phyloP scores from a whole-genome alignment of 2,888 invertebrate genomes.

The Hydrotaea diabolus region DNA sequence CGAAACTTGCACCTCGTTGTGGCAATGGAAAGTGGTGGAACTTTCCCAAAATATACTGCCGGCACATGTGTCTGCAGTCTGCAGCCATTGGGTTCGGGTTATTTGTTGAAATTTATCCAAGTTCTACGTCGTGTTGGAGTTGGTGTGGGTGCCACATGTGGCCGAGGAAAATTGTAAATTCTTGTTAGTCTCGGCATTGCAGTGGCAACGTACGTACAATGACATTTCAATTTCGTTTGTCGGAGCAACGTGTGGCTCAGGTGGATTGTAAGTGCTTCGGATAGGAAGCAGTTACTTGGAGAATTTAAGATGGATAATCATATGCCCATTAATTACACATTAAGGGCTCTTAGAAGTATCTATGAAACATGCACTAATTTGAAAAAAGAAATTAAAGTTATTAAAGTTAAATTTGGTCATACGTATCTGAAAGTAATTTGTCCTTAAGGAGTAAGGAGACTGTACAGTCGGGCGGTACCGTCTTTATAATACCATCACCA shows the following conservation, averaged over 20 bases:
- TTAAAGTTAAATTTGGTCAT: no score
- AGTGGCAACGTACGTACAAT: slow-evolving; percentile 21
- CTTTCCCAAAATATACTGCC: slow-evolving; percentile 41
- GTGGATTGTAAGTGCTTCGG: slow-evolving; percentile 24
- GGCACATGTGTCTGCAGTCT: slow-evolving; percentile 52
- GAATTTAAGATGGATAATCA: not conserved
- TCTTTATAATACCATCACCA: no score
- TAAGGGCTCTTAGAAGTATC: not conserved
- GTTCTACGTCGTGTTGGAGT: not conserved
- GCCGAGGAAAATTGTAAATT: slow-evolving; percentile 32
- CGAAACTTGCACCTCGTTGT: slow-evolving; percentile 60
- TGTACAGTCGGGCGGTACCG: no score
- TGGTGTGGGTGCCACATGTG: slow-evolving; percentile 47
- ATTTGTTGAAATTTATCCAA: slow-evolving; percentile 2
- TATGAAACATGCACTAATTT: no score
- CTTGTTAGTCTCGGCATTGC: slow-evolving; percentile 45
- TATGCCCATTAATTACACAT: not conserved
- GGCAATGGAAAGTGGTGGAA: slow-evolving; percentile 51
- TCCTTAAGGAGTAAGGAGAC: no score
- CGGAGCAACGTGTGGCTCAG: not conserved
- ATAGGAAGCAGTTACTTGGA: not conserved
- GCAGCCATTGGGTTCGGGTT: slow-evolving; percentile 25
- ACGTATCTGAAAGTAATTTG: no score
- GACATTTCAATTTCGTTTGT: slow-evolving; percentile 46
- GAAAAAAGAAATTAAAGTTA: no score